Conservation (phyloP, 2,113 vertebrate species). For the Tricholaema leucomelas region DNA sequence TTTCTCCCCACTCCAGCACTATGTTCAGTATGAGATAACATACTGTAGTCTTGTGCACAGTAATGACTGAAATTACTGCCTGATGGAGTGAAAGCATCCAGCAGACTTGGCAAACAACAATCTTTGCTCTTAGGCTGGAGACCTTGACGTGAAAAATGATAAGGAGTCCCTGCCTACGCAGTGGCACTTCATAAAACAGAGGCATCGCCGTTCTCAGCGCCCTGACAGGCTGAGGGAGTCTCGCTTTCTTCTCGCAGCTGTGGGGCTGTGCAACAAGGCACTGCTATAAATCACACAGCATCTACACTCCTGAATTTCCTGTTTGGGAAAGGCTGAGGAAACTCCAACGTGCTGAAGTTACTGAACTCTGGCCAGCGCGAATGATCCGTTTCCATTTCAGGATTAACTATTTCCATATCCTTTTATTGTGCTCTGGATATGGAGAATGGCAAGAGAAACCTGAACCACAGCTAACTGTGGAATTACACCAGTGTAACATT, state of each 20-base stretch:
- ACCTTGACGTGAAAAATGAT: conserved; percentile 34
- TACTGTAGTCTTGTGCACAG: not conserved
- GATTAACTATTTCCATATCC: conserved; percentile 64
- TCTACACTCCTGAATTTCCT: not conserved
- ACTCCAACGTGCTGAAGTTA: not conserved
- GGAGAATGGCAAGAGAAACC: conserved; percentile 38
- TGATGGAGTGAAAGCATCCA: not conserved
- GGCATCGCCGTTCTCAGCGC: not conserved
- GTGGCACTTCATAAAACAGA: not conserved
- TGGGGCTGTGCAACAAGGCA: not conserved
- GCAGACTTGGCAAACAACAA: not conserved
- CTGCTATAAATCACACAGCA: not conserved
- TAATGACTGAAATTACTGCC: not conserved
- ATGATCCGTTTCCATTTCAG: not conserved
- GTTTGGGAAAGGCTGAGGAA: not conserved
- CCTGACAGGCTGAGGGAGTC: not conserved
- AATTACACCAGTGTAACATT: conserved; percentile 59
- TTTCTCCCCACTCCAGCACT: not conserved
- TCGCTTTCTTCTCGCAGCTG: not conserved
- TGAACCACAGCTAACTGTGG: conserved; percentile 51
- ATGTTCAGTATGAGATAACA: not conserved
- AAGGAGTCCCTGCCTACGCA: not conserved
- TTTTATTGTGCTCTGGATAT: conserved; percentile 73
- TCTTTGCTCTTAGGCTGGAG: conserved; percentile 23
- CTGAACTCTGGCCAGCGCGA: not conserved